These are phyloP conservation scores for Empidonax traillii DNA, from an alignment of 2,113 vertebrate species.

Conservation along the genomic window DNA sequence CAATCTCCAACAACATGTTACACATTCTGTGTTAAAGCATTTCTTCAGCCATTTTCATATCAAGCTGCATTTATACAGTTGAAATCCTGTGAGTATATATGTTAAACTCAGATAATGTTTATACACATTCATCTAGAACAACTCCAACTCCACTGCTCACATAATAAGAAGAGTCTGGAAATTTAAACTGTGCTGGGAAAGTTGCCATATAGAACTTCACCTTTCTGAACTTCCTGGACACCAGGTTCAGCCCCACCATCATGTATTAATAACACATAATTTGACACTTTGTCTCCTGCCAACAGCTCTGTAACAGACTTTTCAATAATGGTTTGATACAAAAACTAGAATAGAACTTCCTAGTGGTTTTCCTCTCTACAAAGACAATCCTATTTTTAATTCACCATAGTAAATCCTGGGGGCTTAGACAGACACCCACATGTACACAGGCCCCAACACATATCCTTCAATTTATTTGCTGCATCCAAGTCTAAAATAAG, in stretches of 20 bases:
- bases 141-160: not conserved
- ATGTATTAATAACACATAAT: not conserved
- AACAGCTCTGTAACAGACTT: not conserved
- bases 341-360: not conserved
- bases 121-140: not conserved
- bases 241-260: not conserved
- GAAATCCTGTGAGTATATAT: not conserved
- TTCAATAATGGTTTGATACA: not conserved
- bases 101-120: not conserved
- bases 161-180: not conserved
- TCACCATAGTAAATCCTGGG: not conserved
- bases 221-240: not conserved
- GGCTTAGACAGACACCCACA: not conserved
- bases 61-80: not conserved
- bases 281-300: not conserved
- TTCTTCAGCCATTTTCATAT: not conserved
- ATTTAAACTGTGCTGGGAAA: not conserved
- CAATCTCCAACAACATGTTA: not conserved
- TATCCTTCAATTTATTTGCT: not conserved
- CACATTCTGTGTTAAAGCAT: not conserved
- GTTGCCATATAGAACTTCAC: not conserved
- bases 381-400: not conserved
- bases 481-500: not conserved
- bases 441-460: not conserved
- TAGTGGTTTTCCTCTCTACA: not conserved